These are phyloP conservation scores for Apodemia duryi DNA, from an alignment of 2,888 invertebrate genomes.

Conservation along the genomic window DNA sequence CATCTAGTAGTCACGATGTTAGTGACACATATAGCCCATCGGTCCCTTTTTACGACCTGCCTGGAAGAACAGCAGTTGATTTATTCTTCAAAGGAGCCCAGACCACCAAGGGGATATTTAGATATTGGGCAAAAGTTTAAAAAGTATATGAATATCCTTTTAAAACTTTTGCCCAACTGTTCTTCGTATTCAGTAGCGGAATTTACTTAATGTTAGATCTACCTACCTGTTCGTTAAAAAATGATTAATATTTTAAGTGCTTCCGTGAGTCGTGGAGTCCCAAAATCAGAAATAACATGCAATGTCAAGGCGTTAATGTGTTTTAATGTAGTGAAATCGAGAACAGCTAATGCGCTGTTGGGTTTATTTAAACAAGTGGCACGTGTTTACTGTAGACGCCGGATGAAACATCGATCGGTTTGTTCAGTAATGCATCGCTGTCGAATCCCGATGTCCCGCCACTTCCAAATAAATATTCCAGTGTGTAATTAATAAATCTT, in stretches of 20 bases:
- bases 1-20: no score
- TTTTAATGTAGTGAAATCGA: conserved; percentile 77
- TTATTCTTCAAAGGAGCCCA: no score
- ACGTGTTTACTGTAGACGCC: conserved; percentile 71
- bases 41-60: no score
- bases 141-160: no score
- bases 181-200: background rate
- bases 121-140: no score
- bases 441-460: conserved; percentile 48
- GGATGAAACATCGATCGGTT: conserved; percentile 76
- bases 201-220: background rate
- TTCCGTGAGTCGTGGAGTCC: conserved; percentile 30
- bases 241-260: background rate
- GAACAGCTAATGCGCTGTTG: conserved; percentile 71
- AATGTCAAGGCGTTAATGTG: conserved; percentile 73
- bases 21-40: no score
- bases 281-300: conserved; percentile 63
- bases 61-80: no score
- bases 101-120: no score
- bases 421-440: conserved; percentile 71
- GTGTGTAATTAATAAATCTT: conserved; percentile 11
- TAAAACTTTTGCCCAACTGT: no score
- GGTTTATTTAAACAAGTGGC: conserved; percentile 78
- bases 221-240: background rate
- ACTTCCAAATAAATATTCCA: conserved; percentile 44